Evolutionary conservation across 2,888 invertebrate species (phyloP), one percentile per base, ranked within the genome.

Genomic region (Entomobrya multifasciata): DNA sequence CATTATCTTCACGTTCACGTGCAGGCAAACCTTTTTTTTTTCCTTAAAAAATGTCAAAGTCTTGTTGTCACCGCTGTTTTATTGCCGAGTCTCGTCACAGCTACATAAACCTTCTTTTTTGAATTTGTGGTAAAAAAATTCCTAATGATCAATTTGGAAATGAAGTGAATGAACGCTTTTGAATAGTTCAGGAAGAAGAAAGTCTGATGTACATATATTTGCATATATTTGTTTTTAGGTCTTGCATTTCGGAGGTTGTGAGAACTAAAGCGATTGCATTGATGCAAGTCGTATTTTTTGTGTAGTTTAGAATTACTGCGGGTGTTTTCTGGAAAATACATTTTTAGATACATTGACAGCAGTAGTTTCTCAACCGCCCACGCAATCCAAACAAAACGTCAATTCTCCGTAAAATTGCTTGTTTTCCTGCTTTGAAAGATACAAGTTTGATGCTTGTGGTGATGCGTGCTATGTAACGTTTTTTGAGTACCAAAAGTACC

Each of bases 311-410:
- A 3, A 62, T 11, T 20, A 36, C 8, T 36, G 36, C 22, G n/a
- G 44, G 70, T 25, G 20, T 52, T 30, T 55, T 36, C 30, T 11
- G 52, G 74, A 74, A 74, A 70, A 36, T 27, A 55, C 52, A 74
- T 30, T 74, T 55, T 52, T 55, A 74, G 74, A 74, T 27, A 55
- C 55, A 30, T 74, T 55, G 74, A 74, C 74, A 74, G 36, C 74
- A 74, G 1, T 30, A 36, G 52, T 36, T 55, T 74, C 52, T 74
- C 74, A 36, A 5, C 74, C 55, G 55, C 74, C 74, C 74, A 74
- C 74, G 74, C 74, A 74, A 30, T 36, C 27, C 36, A 55, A 36
- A 70, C n/a, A 70, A 70, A 47, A 20, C 22, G 49, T 44, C 49
- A 70, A 67, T 25, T 70, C 22, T n/a, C 47, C 36, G 52, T 74